Evolutionary conservation across 1,140 invertebrate species (phyloP), one percentile per base, ranked within the genome.

Genomic region (Drosophila kohkoa): DNA sequence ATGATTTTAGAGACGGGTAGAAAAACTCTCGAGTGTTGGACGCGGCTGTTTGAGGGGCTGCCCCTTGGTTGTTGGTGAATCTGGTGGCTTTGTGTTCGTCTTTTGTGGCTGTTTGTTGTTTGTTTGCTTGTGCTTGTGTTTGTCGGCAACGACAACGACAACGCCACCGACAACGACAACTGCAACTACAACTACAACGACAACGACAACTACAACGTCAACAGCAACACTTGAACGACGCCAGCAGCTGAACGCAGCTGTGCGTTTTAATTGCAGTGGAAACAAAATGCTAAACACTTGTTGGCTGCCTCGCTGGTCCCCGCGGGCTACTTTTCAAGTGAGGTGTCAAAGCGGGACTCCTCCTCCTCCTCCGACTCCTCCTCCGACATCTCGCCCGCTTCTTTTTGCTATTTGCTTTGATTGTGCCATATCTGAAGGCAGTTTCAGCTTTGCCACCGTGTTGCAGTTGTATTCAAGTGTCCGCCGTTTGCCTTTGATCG

Each of bases 281-380:
- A 88, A 88, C 83, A 88, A 88, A 87, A 88, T 76, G 77, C 83
- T 88, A 88, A 87, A 88, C 83, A 87, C 83, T 87, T 87, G 83
- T 87, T 87, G 83, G 80, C 82, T 58, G 75, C 72, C 66, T 52
- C 51, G 62, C 54, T 48, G 49, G 10, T 48, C 57, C 32, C 74
- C 55, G 48, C 69, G 41, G 51, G 62, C 62, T 60, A 66, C 55
- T 76, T 66, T 45, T 41, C 38, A 15, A 16, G 11, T 41, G 48
- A 60, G 60, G 68, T 76, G 68, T 65, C 68, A 76, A 62, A 70
- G 57, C 57, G 13, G 13, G 51, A 16, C 43, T 7, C 54, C 38
- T 60, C 32, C 43, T 7, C 54, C 38, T 60, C 32, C 16, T 16
- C 32, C 11, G 1, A 5, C 48, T 51, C 30, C 11, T 13, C 35